Evolutionary conservation across 2,888 invertebrate species (phyloP), one percentile per base, ranked within the genome.

Genomic region (Machimus rusticus): DNA sequence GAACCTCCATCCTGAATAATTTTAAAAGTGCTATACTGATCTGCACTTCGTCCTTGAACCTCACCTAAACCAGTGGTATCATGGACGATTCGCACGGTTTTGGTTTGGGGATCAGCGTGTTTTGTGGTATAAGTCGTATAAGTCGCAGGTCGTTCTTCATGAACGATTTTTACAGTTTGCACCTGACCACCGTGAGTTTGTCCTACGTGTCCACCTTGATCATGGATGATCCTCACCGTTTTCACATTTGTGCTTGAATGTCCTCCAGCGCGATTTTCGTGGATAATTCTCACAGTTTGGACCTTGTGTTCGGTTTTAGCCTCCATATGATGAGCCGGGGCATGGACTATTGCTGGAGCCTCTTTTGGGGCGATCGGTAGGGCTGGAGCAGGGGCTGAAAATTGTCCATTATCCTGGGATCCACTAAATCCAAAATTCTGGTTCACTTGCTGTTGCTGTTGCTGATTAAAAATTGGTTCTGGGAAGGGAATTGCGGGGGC

Each of bases 281-380:
- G 86, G 14, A 86, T 77, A 16, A 86, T 55, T 37, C 77, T 76
- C 31, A 86, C 77, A 2, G 77, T 77, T 76, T 86, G 74, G 8
- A 51, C 51, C 6, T 51, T 79, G 0, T 51, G 23, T 14, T 23
- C 79, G 51, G 28, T 28, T 23, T 79, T 23, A 14, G 14, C 28
- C 28, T 79, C 28, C 14, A 28, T 16, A 51, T 46, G 51, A 28
- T 23, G 79, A 79, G 4, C 31, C 4, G n/a, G 66, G 1, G 66
- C 23, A 19, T 23, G 66, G 2, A 28, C 23, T 23, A n/a, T n/a
- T n/a, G 66, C 66, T 66, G 66, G 66, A 43, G n/a, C 23, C 9
- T 79, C 51, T 31, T 79, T 76, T 76, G 76, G 34, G 1, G 37
- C 76, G n/a, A 16, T 76, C 2, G 66, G 43, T 46, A 46, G 43